A percentile compares a stretch with the other conserved stretches of the same genome.
phyloP scores from a whole-genome alignment of 1,140 invertebrate species.

The Leptopilina boulardi region DNA sequence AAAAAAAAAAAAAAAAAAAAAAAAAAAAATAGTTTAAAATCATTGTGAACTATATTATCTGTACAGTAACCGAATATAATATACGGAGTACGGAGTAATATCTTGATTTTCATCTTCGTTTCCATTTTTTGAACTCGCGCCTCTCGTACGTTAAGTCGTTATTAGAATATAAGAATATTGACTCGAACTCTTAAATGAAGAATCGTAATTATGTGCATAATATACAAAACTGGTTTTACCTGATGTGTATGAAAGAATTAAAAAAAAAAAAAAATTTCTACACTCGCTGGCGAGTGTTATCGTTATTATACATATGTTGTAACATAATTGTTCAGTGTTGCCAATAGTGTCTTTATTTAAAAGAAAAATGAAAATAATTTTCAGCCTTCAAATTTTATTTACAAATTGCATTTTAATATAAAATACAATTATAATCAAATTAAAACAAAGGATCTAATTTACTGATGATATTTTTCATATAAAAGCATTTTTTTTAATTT shows the following conservation, averaged over 20 bases:
- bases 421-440: too few relatives aligned
- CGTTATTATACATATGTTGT: conserved; percentile 57
- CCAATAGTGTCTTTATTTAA: neutral
- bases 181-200: conserved; percentile 36
- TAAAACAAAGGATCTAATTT: too few relatives aligned
- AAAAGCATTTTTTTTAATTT: neutral
- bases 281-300: conserved; percentile 73
- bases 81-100: conserved; percentile 1
- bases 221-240: conserved; percentile 49
- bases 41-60: neutral
- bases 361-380: too few relatives aligned
- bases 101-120: conserved; percentile 5
- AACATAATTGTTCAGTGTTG: conserved; percentile 11
- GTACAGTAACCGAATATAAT: conserved; percentile 5
- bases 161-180: conserved; percentile 27
- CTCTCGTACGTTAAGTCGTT: conserved; percentile 29
- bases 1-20: too few relatives aligned
- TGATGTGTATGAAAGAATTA: conserved; percentile 34
- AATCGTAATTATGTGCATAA: conserved; percentile 40
- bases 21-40: neutral
- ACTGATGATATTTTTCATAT: neutral
- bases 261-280: conserved; percentile 57
- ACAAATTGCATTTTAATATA: too few relatives aligned
- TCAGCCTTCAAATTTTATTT: too few relatives aligned
- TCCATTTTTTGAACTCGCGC: conserved; percentile 27